Evolutionary conservation across 37 sponge, comb jelly and placozoan species (phyloP).

Genomic region (Bolinopsis microptera): DNA sequence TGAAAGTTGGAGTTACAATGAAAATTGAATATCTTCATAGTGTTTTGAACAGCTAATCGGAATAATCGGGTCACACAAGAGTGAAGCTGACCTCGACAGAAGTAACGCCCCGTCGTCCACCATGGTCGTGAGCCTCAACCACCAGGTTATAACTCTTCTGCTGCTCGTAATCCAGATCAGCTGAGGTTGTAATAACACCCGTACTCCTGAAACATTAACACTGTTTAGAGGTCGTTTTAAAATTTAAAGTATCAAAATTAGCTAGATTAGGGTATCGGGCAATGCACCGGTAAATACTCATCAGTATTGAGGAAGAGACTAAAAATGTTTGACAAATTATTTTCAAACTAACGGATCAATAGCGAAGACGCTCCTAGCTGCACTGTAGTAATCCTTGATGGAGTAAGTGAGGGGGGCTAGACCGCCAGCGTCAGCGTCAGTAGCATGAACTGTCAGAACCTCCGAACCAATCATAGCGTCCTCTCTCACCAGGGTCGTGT

Average conservation of each 20-base stretch:
- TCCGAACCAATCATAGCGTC: not conserved
- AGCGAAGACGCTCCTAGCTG: not conserved
- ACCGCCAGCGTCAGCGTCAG: conserved; percentile 3
- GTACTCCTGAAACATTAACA: not conserved
- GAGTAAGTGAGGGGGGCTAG: conserved; percentile 31
- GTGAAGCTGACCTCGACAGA: not conserved
- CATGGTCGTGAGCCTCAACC: conserved; percentile 36
- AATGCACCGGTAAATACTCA: no score
- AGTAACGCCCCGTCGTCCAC: conserved; percentile 20
- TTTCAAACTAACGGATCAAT: conserved; percentile 32
- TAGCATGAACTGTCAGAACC: conserved; percentile 15
- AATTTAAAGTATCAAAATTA: no score
- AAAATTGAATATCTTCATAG: no score
- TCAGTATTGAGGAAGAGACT: no score
- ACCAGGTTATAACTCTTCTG: conserved; percentile 59
- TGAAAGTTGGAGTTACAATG: no score
- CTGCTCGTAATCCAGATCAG: conserved; percentile 20
- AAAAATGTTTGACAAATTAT: no score
- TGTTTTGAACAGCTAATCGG: no score
- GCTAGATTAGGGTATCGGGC: no score
- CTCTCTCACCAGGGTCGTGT: conserved; percentile 31
- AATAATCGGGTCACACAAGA: no score
- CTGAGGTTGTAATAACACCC: not conserved
- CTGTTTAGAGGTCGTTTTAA: no score
- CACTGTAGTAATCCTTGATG: conserved; percentile 62